Conservation (phyloP, 2,888 invertebrate species). For the Dromius quadrimaculatus region DNA sequence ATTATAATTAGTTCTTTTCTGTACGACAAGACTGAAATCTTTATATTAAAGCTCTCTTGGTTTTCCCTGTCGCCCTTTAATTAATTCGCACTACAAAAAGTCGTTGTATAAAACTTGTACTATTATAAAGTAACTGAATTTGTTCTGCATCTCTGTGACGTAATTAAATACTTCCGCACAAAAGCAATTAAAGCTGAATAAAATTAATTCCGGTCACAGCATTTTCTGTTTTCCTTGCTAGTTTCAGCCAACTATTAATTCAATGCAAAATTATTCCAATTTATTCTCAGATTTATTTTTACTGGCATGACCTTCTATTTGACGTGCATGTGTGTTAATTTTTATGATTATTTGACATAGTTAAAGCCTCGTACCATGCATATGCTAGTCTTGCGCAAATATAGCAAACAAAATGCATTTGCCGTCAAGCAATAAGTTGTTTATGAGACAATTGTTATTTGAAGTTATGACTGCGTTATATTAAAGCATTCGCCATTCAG, state of each 20-base stretch:
- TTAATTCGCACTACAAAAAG: too few relatives aligned
- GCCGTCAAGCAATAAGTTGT: constrained; percentile 9
- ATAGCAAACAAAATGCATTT: background rate
- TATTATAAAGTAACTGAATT: too few relatives aligned
- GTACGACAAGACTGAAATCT: too few relatives aligned
- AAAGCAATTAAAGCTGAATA: constrained; percentile 6
- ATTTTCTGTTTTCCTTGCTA: background rate
- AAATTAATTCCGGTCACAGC: constrained; percentile 22
- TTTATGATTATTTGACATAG: constrained; percentile 22
- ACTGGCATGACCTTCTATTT: constrained; percentile 5
- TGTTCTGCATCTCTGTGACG: background rate
- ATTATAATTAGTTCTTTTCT: too few relatives aligned
- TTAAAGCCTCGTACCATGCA: constrained; percentile 2
- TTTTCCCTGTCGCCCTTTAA: too few relatives aligned
- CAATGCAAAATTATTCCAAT: constrained; percentile 23
- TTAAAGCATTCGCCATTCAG: too few relatives aligned
- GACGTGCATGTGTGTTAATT: background rate
- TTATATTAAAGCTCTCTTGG: too few relatives aligned
- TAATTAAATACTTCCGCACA: background rate
- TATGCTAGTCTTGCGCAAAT: constrained; percentile 8
- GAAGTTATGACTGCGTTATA: background rate
- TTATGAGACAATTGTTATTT: constrained; percentile 25
- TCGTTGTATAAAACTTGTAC: too few relatives aligned
- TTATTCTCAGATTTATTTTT: constrained; percentile 14
- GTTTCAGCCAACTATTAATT: constrained; percentile 17